Evolutionary conservation across 2,113 vertebrate species (phyloP).

Genomic region (Eclectus roratus): DNA sequence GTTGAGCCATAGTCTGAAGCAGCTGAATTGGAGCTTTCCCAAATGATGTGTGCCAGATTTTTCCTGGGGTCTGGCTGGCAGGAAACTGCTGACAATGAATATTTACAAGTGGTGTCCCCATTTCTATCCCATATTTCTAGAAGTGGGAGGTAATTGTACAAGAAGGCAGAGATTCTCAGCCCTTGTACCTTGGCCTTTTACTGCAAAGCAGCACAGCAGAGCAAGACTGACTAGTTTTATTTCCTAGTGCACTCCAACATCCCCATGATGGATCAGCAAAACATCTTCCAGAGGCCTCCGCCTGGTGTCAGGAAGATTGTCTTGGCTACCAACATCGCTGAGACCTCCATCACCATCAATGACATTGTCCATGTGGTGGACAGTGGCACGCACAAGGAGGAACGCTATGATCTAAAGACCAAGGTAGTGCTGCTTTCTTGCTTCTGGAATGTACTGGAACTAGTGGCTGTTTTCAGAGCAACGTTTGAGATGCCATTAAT

Average conservation of each 20-base stretch:
- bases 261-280: slow-evolving; percentile 92
- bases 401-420: slow-evolving; percentile 89
- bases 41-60: background rate
- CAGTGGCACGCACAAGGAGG: slow-evolving; percentile 91
- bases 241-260: slow-evolving; percentile 92
- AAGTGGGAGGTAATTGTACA: accelerated
- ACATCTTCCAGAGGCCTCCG: slow-evolving; percentile 87
- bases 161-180: background rate
- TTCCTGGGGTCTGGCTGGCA: background rate
- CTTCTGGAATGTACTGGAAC: background rate
- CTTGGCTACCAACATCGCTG: slow-evolving; percentile 93
- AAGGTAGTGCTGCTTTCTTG: slow-evolving; percentile 74
- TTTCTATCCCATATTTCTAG: accelerated
- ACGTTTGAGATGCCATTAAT: accelerated
- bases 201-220: background rate
- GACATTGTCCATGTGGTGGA: slow-evolving; percentile 97
- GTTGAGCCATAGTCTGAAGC: background rate
- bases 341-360: slow-evolving; percentile 95
- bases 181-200: background rate
- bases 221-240: background rate
- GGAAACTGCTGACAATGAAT: background rate
- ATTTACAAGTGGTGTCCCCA: background rate
- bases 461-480: background rate
- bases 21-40: background rate
- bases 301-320: slow-evolving; percentile 88